Percentiles rank a stretch among this genome's conserved stretches.
phyloP scores from a whole-genome alignment of 2,888 invertebrate species.

The Folsomia manolachei region DNA sequence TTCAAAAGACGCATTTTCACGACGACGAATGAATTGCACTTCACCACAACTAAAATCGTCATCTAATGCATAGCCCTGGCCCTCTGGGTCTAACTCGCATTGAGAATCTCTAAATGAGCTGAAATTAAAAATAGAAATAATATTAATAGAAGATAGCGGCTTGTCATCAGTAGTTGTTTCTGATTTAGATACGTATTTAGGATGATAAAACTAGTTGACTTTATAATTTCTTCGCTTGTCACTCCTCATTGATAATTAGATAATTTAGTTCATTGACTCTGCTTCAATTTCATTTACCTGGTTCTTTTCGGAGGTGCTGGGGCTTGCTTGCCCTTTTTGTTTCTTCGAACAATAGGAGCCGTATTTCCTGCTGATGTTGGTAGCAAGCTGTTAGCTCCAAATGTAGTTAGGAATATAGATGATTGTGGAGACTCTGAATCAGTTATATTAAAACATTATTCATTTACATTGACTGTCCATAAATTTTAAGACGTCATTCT shows the following conservation, averaged over 20 bases:
- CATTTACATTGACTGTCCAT: background rate
- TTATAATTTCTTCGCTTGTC: no score
- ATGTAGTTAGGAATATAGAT: conserved; percentile 47
- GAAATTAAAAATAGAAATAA: no score
- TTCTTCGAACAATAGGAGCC: conserved; percentile 49
- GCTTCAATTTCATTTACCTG: conserved; percentile 71
- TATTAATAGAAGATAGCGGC: no score
- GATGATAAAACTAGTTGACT: no score
- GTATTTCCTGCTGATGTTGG: conserved; percentile 17
- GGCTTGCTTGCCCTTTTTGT: conserved; percentile 81
- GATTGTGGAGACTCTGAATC: conserved; percentile 28
- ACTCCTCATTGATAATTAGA: no score
- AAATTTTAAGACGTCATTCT: background rate
- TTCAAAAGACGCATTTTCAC: conserved; percentile 49
- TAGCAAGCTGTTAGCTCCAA: conserved; percentile 41
- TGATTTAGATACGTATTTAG: no score
- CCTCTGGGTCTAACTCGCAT: conserved; percentile 50
- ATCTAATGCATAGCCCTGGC: conserved; percentile 44
- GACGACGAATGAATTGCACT: conserved; percentile 39
- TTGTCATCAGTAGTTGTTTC: no score
- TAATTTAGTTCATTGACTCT: background rate
- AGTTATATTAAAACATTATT: background rate
- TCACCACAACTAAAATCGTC: conserved; percentile 44
- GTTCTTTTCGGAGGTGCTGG: conserved; percentile 95
- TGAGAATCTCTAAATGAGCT: conserved; percentile 40